Base-by-base conservation (phyloP, 2,797 vertebrate species). In the Brachyrhaphis roseni region DNA sequence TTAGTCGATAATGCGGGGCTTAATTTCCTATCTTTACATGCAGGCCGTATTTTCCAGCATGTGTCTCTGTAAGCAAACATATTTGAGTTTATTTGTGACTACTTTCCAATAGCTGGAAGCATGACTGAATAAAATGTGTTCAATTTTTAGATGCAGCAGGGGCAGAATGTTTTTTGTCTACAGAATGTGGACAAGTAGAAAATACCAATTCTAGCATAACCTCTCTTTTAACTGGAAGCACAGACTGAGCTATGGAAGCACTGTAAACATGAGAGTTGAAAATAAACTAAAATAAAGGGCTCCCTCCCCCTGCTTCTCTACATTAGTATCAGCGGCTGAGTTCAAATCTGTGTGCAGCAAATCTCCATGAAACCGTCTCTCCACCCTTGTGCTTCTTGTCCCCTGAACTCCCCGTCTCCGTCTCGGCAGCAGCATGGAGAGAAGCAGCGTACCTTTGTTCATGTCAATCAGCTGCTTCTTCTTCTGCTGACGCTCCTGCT, bases 381-480 rank as follows among this genome's bases (percentile, higher is more conserved):
- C 79, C 78, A 66, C 79, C 84, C 81, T 77, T 66, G 46, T 53
- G 75, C 77, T 72, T 71, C 79, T 77, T 77, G 84, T 83, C 82
- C 80, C 80, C 84, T 53, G 31, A 78, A 84, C 87, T 85, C 88
- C 87, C 89, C 16, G 10, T 84, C 85, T 80, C 80, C 41, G 71
- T 71, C 84, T 89, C 81, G 43, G 75, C 78, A 87, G 90, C 79
- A 84, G 84, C 78, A 62, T 77, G 5, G 82, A 71, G 73, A 90
- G 78, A 89, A 92, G 90, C 84, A 87, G 78, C 92, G 62, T 96
- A 99, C 98, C 98, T 99, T 98, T 99, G 96, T 98, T 98, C 95
- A 98, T 99, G 94, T 99, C 98, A 95, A 99, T 98, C 94, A 99
- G 92, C 89, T 97, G 97, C 92, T 99, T 98, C 95, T 98, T 99